A percentile compares a stretch with the other conserved stretches of the same genome.
Conservation (phyloP, 1,140 invertebrate species). For the Stegodyphus dumicola region DNA sequence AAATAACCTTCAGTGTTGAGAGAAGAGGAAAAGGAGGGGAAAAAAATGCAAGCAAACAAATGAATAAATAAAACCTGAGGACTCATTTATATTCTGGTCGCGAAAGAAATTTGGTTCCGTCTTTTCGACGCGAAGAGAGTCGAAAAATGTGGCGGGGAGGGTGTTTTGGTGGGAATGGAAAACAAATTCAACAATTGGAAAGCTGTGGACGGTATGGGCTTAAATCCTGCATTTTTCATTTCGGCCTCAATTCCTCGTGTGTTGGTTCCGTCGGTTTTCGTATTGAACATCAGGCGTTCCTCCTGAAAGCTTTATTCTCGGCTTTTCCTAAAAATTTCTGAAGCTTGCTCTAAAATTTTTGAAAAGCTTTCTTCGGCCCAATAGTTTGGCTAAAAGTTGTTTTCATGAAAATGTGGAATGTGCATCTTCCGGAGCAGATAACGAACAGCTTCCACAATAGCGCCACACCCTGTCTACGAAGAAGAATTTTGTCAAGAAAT, state of each 20-base stretch:
- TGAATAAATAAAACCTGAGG: slow-evolving; percentile 7
- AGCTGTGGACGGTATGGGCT: neutral
- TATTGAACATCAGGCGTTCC: neutral
- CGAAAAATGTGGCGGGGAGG: neutral
- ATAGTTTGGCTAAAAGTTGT: too few relatives aligned
- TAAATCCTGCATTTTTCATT: slow-evolving; percentile 1
- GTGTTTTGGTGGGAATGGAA: neutral
- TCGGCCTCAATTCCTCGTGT: neutral
- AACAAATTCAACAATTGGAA: slow-evolving; percentile 3
- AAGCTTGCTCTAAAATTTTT: neutral
- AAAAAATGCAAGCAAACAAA: neutral
- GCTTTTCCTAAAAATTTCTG: neutral
- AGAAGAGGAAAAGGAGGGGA: too few relatives aligned
- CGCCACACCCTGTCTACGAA: too few relatives aligned
- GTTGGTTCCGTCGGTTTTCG: neutral
- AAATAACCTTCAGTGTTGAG: neutral
- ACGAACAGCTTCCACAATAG: too few relatives aligned
- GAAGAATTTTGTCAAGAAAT: too few relatives aligned
- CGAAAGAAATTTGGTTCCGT: slow-evolving; percentile 3
- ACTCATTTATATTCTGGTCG: slow-evolving; percentile 6
- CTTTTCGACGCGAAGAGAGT: neutral
- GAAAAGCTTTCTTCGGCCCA: neutral
- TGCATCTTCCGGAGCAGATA: too few relatives aligned
- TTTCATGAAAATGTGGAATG: too few relatives aligned
- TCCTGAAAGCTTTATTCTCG: neutral